phyloP scores from a whole-genome alignment of 2,888 invertebrate species.

The Trichopria drosophilae region DNA sequence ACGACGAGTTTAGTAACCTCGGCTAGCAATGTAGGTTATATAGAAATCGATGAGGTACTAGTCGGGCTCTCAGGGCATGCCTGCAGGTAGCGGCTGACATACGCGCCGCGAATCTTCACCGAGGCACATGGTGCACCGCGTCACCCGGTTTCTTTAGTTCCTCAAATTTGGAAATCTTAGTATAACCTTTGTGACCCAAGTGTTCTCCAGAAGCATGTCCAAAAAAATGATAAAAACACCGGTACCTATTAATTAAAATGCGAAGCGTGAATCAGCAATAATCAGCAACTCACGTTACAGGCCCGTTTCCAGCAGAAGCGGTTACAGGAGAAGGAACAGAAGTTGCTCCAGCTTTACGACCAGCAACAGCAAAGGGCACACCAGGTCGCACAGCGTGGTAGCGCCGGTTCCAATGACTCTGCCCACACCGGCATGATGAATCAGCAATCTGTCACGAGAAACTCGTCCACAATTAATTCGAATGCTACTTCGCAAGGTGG shows the following conservation, averaged over 20 bases:
- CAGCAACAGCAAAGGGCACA: constrained; percentile 70
- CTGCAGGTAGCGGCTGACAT: constrained; percentile 14
- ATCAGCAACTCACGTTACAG: constrained; percentile 59
- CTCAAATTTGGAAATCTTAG: too few species aligned
- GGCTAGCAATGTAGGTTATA: constrained; percentile 42
- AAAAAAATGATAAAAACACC: not conserved
- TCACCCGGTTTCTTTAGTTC: too few species aligned
- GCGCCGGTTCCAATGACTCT: constrained; percentile 60
- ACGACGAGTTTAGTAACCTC: constrained; percentile 49
- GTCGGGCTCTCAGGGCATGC: too few species aligned
- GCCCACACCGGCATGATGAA: constrained; percentile 45
- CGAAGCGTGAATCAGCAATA: too few species aligned
- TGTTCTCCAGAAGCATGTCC: constrained; percentile 1
- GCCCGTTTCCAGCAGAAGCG: constrained; percentile 83
- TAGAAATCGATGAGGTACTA: constrained; percentile 47
- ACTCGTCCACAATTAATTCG: constrained; percentile 41
- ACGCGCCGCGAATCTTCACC: constrained; percentile 7
- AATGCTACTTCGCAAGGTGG: constrained; percentile 47
- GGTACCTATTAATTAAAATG: constrained; percentile 7
- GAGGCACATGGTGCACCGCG: constrained; percentile 2
- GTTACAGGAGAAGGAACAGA: constrained; percentile 78
- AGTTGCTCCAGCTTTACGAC: constrained; percentile 72
- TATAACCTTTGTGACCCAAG: too few species aligned
- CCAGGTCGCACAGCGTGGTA: constrained; percentile 63
- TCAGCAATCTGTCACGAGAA: constrained; percentile 44